Conservation (phyloP, 2,797 vertebrate genomes). For the Enoplosus armatus region DNA sequence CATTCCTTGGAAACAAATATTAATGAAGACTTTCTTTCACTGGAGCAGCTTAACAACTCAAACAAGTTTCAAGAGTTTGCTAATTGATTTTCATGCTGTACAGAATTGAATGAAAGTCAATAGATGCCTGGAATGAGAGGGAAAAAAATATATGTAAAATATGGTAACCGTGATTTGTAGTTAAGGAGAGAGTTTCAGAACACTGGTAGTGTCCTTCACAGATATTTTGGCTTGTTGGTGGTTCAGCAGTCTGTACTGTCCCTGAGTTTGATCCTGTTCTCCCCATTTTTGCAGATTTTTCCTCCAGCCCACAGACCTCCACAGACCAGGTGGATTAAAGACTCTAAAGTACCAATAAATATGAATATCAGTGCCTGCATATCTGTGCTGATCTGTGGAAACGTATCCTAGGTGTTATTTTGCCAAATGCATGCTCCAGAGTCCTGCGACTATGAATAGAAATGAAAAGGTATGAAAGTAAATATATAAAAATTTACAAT, state of each 20-base stretch:
- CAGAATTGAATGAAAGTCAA: not conserved
- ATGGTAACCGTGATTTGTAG: no score
- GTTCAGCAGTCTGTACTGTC: not conserved
- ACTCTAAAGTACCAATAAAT: constrained; percentile 12
- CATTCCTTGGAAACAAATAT: not conserved
- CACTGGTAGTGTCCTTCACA: not conserved
- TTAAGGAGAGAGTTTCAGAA: not conserved
- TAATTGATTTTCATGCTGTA: not conserved
- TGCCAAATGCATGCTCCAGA: not conserved
- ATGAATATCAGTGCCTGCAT: not conserved
- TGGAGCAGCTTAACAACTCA: not conserved
- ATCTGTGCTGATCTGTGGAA: not conserved
- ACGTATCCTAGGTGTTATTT: not conserved
- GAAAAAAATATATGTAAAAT: not conserved
- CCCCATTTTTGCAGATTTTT: not conserved
- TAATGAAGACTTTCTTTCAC: not conserved
- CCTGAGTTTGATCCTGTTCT: not conserved
- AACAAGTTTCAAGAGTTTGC: not conserved
- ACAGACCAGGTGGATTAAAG: constrained; percentile 6
- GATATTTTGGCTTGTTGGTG: not conserved
- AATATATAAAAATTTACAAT: not conserved
- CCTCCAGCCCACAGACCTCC: not conserved
- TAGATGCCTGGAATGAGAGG: not conserved
- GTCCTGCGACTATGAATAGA: not conserved
- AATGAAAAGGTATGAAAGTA: not conserved